Conservation (phyloP, 2,113 vertebrate genomes). For the Puffinus mauretanicus region DNA sequence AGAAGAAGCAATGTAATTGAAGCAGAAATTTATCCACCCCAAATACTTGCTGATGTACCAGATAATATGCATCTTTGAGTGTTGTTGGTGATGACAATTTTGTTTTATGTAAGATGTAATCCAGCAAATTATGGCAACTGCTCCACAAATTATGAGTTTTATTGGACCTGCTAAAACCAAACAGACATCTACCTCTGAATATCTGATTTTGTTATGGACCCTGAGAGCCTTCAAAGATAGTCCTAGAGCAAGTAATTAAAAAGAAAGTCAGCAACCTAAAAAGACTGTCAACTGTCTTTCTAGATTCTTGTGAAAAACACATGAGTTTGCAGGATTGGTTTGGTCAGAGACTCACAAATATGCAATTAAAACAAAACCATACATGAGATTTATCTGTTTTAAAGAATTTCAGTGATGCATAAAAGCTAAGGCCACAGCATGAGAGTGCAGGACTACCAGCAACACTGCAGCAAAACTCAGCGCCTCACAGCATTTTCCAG, state of each 20-base stretch:
- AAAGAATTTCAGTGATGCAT: neutral
- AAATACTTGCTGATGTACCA: neutral
- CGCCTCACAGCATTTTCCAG: rapidly evolving
- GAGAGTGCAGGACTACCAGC: neutral
- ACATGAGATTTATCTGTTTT: neutral
- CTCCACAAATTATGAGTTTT: neutral
- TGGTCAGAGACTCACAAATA: neutral
- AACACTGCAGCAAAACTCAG: neutral
- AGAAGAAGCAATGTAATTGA: neutral
- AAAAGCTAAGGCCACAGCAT: neutral
- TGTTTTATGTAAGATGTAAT: neutral
- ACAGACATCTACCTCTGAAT: neutral
- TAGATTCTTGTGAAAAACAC: neutral
- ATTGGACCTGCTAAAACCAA: neutral
- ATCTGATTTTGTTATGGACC: neutral
- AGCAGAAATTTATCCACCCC: neutral
- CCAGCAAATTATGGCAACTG: neutral
- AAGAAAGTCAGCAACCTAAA: neutral
- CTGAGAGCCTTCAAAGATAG: neutral
- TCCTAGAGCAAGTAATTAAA: neutral
- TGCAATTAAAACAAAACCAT: neutral
- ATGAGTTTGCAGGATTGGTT: neutral
- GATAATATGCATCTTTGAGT: neutral
- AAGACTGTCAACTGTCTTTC: neutral
- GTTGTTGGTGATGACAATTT: neutral